A percentile compares a stretch with the other conserved stretches of the same genome.
These are phyloP conservation scores for Muntiacus muntjak DNA, from an alignment of 2,113 vertebrate species.

Conservation along the genomic window DNA sequence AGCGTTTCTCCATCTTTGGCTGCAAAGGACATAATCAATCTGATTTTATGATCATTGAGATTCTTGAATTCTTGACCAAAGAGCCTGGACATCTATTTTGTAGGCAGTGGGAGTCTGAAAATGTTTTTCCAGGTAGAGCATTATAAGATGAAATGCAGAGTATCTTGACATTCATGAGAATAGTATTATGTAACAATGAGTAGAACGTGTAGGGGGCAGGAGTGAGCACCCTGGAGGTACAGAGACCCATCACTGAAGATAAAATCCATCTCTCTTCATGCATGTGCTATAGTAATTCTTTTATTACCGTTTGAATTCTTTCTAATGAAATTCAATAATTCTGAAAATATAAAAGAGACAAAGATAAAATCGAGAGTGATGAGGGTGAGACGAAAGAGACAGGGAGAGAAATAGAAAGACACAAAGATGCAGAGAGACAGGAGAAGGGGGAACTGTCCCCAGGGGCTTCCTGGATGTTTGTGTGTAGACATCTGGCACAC, in stretches of 20 bases:
- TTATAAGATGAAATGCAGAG: neutral
- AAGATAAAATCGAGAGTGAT: neutral
- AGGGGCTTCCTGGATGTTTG: neutral
- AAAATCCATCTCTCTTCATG: neutral
- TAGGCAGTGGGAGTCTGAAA: neutral
- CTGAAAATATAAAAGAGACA: neutral
- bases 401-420: neutral
- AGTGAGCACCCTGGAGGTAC: neutral
- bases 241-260: neutral
- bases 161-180: neutral
- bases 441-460: neutral
- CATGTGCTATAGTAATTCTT: neutral
- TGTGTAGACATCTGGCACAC: neutral
- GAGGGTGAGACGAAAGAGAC: neutral
- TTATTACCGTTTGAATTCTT: neutral
- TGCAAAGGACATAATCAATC: neutral
- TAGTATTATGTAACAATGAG: neutral
- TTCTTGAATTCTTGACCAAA: neutral
- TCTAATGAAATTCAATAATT: neutral
- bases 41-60: neutral
- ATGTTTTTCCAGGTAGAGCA: neutral
- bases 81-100: neutral
- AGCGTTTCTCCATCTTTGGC: neutral
- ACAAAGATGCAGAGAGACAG: neutral
- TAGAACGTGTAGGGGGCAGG: neutral